These are phyloP conservation scores for Eilema griseolum DNA, from an alignment of 2,888 invertebrate species.

Conservation along the genomic window DNA sequence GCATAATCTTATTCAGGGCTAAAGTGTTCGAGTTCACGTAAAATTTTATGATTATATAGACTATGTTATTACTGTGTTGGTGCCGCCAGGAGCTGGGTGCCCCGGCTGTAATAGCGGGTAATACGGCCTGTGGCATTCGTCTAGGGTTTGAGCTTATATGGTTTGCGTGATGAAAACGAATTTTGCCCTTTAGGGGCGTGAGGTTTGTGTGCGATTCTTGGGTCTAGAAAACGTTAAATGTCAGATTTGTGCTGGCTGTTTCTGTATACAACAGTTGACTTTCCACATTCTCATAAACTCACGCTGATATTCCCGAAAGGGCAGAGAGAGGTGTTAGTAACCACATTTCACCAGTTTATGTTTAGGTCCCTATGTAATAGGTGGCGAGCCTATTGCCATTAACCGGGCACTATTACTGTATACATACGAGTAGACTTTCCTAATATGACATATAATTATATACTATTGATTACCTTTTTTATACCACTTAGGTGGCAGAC, in stretches of 20 bases:
- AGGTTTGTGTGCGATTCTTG: not conserved
- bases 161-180: not conserved
- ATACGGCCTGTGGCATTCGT: constrained; percentile 31
- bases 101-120: constrained; percentile 38
- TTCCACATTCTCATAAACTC: too few species aligned
- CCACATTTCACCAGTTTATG: too few species aligned
- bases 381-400: too few species aligned
- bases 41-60: constrained; percentile 49
- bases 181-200: not conserved
- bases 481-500: too few species aligned
- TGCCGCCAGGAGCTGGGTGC: constrained; percentile 22
- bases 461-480: too few species aligned
- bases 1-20: constrained; percentile 45
- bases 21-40: constrained; percentile 51
- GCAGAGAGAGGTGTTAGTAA: too few species aligned
- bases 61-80: constrained; percentile 43
- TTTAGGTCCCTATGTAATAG: too few species aligned
- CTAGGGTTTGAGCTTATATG: constrained; percentile 28
- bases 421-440: too few species aligned
- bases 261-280: not conserved
- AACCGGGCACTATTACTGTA: too few species aligned
- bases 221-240: not conserved
- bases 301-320: too few species aligned
- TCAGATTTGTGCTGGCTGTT: not conserved
- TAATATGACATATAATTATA: too few species aligned